Base-by-base conservation (phyloP, 2,888 invertebrate species). In the Leptarthrus brevirostris region DNA sequence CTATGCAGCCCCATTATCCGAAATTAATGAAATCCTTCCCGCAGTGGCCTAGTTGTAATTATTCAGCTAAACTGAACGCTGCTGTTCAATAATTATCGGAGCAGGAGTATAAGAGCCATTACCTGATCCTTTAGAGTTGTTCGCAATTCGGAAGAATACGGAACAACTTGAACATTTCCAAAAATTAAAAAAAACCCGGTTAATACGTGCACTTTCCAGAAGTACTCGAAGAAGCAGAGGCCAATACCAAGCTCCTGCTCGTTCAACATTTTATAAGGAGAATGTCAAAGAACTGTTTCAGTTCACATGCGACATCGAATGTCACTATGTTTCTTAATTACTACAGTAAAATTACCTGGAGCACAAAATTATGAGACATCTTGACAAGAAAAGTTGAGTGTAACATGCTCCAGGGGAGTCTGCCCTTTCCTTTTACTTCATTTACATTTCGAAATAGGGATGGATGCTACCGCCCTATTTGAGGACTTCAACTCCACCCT, bases 311-410 rank as follows among this genome's bases (percentile, higher is more conserved):
- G 69, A 34, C 69, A 69, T 49, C 69, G 20, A 69, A 69, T 69
- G 52, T 69, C 69, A 52, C 52, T 52, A 3, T 30, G 52, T 20
- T 52, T 69, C 34, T 34, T 52, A 69, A 52, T 52, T 52, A 24
- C 52, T 52, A 18, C 69, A 69, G 49, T 30, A 52, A 49, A 69
- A 52, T 69, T 69, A 69, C 69, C 52, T 69, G 69, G 20, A 52
- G 69, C 52, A 69, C 52, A 69, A 69, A 69, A 52, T 69, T 49
- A 69, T 52, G 52, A 49, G 69, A 69, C 66, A 66, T 49, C 34
- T 69, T 69, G 26, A 49, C 49, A 69, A 52, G 69, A 52, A 34
- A 34, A 52, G 20, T 52, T 69, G 69, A 52, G 52, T 34, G 69
- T 30, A 52, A 20, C 54, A 26, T 54, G 12, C n/a, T 16, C 0